A percentile compares a stretch with the other conserved stretches of the same genome.
phyloP scores from a whole-genome alignment of 2,797 vertebrate genomes.

The Sphenopsis melanotis region DNA sequence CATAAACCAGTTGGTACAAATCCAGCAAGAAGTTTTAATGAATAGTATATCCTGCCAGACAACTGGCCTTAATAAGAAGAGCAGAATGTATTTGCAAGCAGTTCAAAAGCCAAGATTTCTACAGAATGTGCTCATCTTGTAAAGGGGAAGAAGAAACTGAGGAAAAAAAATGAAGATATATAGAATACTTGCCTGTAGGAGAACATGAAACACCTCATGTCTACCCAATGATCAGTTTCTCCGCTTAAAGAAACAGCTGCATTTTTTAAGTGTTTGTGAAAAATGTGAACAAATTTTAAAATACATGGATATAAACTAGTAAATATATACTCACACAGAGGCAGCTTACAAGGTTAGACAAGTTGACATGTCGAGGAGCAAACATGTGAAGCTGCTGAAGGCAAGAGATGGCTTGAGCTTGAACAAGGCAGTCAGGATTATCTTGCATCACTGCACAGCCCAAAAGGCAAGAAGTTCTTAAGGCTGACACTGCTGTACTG shows the following conservation, averaged over 20 bases:
- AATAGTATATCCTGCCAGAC: neutral
- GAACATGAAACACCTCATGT: neutral
- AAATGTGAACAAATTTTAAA: neutral
- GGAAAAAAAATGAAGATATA: neutral
- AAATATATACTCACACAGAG: slow-evolving; percentile 86
- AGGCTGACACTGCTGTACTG: slow-evolving; percentile 66
- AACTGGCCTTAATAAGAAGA: neutral
- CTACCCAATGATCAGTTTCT: neutral
- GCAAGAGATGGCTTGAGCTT: slow-evolving; percentile 87
- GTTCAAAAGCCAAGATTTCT: neutral
- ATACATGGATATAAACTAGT: neutral
- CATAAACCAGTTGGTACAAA: neutral
- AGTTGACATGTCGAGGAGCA: slow-evolving; percentile 86
- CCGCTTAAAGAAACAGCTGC: neutral
- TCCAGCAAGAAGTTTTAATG: neutral
- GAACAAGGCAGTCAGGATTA: slow-evolving; percentile 85
- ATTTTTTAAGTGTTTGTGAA: neutral
- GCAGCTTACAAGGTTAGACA: slow-evolving; percentile 84
- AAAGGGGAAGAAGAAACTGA: neutral
- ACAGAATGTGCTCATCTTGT: neutral
- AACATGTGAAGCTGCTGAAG: slow-evolving; percentile 97
- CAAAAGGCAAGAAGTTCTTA: slow-evolving; percentile 84
- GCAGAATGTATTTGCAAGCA: neutral
- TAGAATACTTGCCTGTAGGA: neutral
- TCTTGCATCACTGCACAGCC: slow-evolving; percentile 89